Percentiles rank a stretch among this genome's conserved stretches.
Evolutionary conservation across 1,140 invertebrate genomes (phyloP).

Genomic region (Drosophila ananassae): DNA sequence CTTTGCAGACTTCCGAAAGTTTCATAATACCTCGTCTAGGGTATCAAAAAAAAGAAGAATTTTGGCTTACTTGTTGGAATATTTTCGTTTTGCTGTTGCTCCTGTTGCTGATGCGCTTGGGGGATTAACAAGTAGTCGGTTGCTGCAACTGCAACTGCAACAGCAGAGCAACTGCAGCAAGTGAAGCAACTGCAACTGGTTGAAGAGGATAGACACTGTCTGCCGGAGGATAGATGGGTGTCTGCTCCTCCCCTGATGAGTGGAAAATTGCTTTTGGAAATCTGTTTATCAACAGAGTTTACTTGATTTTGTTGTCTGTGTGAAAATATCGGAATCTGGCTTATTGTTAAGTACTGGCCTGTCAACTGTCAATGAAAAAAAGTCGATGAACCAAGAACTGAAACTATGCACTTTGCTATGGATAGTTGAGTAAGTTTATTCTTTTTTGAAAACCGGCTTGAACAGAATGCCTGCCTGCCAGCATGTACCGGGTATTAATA

Average conservation of each 20-base stretch:
- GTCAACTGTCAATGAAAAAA: background rate
- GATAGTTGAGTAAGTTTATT: too few species aligned
- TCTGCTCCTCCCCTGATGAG: slow-evolving; percentile 28
- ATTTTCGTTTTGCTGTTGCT: slow-evolving; percentile 40
- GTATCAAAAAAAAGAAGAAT: slow-evolving; percentile 43
- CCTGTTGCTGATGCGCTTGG: slow-evolving; percentile 55
- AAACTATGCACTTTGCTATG: too few species aligned
- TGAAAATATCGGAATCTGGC: slow-evolving; percentile 23
- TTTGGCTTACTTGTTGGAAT: slow-evolving; percentile 65
- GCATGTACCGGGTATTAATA: too few species aligned
- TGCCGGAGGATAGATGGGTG: slow-evolving; percentile 6
- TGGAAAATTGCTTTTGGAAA: slow-evolving; percentile 59
- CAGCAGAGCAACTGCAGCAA: background rate
- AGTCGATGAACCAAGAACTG: background rate
- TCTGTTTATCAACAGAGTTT: slow-evolving; percentile 31
- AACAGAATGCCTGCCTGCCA: too few species aligned
- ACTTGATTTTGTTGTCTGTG: slow-evolving; percentile 20
- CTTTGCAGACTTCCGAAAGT: background rate
- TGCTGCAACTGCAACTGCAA: slow-evolving; percentile 1
- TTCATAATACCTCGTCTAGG: background rate
- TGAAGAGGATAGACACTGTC: slow-evolving; percentile 1
- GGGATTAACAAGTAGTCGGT: slow-evolving; percentile 58
- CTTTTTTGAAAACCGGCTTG: too few species aligned
- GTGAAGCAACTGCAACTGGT: slow-evolving; percentile 3
- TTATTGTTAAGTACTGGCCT: slow-evolving; percentile 27